Conservation (phyloP, 2,113 vertebrate species). For the Cyprinus carpio region DNA sequence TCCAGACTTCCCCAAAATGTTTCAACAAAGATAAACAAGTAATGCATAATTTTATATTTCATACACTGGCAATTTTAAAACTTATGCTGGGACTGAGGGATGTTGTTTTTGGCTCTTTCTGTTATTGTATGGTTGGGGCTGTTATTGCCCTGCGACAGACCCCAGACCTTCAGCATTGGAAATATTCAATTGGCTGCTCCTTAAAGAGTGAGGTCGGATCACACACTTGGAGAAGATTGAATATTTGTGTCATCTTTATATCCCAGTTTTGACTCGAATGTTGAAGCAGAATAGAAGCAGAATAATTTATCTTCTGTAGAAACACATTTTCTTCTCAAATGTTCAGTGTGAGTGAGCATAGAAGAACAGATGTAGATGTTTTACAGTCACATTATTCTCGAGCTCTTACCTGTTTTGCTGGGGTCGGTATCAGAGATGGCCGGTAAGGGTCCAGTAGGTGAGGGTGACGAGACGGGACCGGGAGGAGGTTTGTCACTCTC, state of each 20-base stretch:
- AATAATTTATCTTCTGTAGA: background rate
- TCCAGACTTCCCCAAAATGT: slow-evolving; percentile 38
- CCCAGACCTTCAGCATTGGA: background rate
- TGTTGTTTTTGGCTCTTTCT: slow-evolving; percentile 4
- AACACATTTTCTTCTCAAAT: background rate
- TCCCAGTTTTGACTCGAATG: background rate
- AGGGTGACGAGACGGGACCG: slow-evolving; percentile 71
- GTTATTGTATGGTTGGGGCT: background rate
- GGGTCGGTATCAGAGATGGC: slow-evolving; percentile 64
- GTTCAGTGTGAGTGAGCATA: background rate
- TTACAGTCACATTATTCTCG: background rate
- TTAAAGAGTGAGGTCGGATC: slow-evolving; percentile 19
- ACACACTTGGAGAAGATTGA: slow-evolving; percentile 16
- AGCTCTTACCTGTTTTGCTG: slow-evolving; percentile 71
- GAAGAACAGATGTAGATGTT: background rate
- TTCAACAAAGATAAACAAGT: slow-evolving; percentile 23
- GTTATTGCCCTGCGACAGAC: background rate
- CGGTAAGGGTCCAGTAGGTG: slow-evolving; percentile 65
- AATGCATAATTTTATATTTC: background rate
- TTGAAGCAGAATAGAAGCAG: background rate
- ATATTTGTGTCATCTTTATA: background rate
- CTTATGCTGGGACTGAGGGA: background rate
- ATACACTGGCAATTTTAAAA: background rate
- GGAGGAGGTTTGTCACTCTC: slow-evolving; percentile 78
- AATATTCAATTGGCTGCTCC: slow-evolving; percentile 7